Percentiles rank a stretch among this genome's conserved stretches.
These are phyloP conservation scores for Mythimna albipuncta DNA, from an alignment of 2,888 invertebrate species.

Conservation along the genomic window DNA sequence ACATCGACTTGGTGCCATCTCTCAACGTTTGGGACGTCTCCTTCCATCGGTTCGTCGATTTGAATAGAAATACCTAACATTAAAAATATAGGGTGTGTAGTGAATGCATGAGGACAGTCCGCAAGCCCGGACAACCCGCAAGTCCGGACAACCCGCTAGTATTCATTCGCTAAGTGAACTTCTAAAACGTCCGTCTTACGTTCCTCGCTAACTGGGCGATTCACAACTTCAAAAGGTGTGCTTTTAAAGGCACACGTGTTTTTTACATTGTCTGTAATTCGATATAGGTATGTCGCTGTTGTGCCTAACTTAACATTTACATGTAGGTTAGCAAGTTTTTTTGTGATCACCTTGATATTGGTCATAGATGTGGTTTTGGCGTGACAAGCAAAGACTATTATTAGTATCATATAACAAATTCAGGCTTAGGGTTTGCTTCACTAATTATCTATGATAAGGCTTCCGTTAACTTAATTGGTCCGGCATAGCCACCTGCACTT, in stretches of 20 bases:
- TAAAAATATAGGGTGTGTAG: constrained; percentile 84
- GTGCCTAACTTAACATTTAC: constrained; percentile 18
- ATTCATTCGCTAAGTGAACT: constrained; percentile 86
- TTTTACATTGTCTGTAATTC: constrained; percentile 64
- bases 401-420: not conserved
- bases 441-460: no score
- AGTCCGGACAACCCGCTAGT: constrained; percentile 68
- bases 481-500: no score
- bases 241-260: constrained; percentile 72
- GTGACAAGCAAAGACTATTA: not conserved
- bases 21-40: constrained; percentile 72
- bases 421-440: not conserved
- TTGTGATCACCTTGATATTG: not conserved
- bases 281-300: constrained; percentile 50
- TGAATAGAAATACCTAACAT: constrained; percentile 86
- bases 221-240: constrained; percentile 78
- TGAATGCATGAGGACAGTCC: constrained; percentile 80
- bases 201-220: constrained; percentile 75
- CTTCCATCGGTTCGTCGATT: constrained; percentile 72
- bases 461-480: no score
- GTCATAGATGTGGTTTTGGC: not conserved
- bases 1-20: constrained; percentile 63
- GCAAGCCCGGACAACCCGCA: constrained; percentile 61
- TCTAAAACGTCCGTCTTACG: constrained; percentile 75
- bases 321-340: constrained; percentile 25